Conservation (phyloP, 2,113 vertebrate species). For the Saguinus imperator region DNA sequence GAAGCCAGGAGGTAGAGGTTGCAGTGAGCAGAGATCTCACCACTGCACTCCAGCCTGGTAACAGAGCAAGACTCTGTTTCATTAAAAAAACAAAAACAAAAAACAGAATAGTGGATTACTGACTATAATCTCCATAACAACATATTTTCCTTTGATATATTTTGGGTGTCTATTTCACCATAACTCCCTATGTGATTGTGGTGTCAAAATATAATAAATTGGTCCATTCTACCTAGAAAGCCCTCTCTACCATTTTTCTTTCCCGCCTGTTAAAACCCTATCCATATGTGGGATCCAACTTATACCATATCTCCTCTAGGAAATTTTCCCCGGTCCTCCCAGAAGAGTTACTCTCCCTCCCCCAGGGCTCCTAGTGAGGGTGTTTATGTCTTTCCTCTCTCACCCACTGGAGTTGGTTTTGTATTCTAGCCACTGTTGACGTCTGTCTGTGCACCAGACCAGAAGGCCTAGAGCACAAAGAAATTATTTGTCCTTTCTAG, state of each 20-base stretch:
- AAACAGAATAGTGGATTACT: neutral
- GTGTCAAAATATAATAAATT: constrained; percentile 11
- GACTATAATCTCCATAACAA: constrained; percentile 22
- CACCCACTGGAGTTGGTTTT: neutral
- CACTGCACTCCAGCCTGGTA: too few relatives aligned
- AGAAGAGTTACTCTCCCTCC: neutral
- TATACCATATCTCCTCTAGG: neutral
- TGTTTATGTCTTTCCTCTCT: neutral
- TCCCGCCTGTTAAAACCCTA: neutral
- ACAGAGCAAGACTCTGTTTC: too few relatives aligned
- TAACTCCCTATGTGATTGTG: neutral
- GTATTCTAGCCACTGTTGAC: neutral
- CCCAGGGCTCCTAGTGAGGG: neutral
- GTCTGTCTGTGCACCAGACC: neutral
- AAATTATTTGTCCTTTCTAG: neutral
- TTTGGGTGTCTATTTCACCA: neutral
- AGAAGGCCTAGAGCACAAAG: neutral
- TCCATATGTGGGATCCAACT: neutral
- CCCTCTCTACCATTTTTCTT: neutral
- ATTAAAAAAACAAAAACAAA: too few relatives aligned
- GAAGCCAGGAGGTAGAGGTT: too few relatives aligned
- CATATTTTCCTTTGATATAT: neutral
- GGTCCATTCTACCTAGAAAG: neutral
- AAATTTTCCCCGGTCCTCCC: neutral
- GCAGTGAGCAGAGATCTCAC: too few relatives aligned